Evolutionary conservation across 2,113 vertebrate species (phyloP).

Genomic region (Ptilorrhoa leucosticta): DNA sequence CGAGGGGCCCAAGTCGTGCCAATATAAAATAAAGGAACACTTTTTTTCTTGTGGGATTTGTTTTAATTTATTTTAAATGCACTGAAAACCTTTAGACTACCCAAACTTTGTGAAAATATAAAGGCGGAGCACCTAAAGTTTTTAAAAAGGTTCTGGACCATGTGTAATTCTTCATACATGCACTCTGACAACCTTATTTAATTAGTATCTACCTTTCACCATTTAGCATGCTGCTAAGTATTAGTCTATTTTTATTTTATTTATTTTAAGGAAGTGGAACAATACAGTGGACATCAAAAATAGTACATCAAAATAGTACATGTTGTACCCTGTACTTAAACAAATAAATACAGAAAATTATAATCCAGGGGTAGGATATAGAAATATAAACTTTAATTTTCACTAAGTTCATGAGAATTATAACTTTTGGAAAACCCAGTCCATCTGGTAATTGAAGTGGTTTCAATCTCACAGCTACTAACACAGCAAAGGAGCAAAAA

Average conservation of each 20-base stretch:
- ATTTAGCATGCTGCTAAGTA: not conserved
- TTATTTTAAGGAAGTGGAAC: constrained; percentile 58
- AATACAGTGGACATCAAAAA: constrained; percentile 37
- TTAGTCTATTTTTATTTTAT: constrained; percentile 42
- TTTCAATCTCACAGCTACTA: not conserved
- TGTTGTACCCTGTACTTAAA: not conserved
- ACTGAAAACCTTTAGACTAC: not conserved
- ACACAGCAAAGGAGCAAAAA: not conserved
- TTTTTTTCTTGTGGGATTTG: not conserved
- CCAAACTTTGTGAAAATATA: not conserved
- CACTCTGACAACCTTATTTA: not conserved
- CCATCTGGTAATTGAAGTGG: not conserved
- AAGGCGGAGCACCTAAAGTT: not conserved
- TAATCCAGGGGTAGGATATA: constrained; percentile 11
- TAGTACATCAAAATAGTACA: constrained; percentile 47
- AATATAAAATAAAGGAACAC: not conserved
- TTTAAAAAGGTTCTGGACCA: not conserved
- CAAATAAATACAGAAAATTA: constrained; percentile 48
- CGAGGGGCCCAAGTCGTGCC: not conserved
- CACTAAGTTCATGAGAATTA: constrained; percentile 17
- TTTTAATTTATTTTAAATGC: not conserved
- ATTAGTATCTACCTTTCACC: not conserved
- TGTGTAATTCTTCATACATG: not conserved
- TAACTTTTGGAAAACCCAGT: not conserved
- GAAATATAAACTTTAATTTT: constrained; percentile 18